phyloP scores from a whole-genome alignment of 2,113 vertebrate species.

The Aspiorhynchus laticeps region DNA sequence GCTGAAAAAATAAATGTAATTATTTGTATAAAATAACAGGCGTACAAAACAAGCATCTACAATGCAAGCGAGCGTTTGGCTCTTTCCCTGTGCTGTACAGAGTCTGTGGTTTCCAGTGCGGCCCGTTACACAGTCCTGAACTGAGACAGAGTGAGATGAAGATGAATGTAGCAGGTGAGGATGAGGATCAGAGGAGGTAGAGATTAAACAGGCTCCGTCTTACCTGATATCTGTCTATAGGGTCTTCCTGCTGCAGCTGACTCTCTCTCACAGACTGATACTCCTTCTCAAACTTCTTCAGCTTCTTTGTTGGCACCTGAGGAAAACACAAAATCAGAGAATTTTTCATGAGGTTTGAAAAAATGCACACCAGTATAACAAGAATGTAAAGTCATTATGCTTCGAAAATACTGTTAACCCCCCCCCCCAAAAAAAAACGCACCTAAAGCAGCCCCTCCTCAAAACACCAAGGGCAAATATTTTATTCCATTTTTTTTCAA shows the following conservation, averaged over 20 bases:
- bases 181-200: slow-evolving; percentile 12
- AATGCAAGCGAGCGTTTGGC: not conserved
- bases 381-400: not conserved
- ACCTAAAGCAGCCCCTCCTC: not conserved
- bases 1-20: not conserved
- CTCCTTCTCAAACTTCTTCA: slow-evolving; percentile 99
- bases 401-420: no score
- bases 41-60: not conserved
- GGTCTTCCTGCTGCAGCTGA: slow-evolving; percentile 96
- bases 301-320: slow-evolving; percentile 96
- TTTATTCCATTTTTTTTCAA: no score
- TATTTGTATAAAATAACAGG: not conserved
- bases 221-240: slow-evolving; percentile 98
- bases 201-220: not conserved
- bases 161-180: slow-evolving; percentile 16
- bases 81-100: slow-evolving; percentile 25
- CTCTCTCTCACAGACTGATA: slow-evolving; percentile 93
- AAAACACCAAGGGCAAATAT: not conserved
- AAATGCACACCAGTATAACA: not conserved
- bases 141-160: slow-evolving; percentile 48
- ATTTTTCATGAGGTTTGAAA: not conserved
- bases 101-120: slow-evolving; percentile 53
- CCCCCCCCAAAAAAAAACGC: no score
- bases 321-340: slow-evolving; percentile 22
- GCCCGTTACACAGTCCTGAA: slow-evolving; percentile 63